Conservation (phyloP, 2,113 vertebrate genomes). For the Pseudorasbora parva region DNA sequence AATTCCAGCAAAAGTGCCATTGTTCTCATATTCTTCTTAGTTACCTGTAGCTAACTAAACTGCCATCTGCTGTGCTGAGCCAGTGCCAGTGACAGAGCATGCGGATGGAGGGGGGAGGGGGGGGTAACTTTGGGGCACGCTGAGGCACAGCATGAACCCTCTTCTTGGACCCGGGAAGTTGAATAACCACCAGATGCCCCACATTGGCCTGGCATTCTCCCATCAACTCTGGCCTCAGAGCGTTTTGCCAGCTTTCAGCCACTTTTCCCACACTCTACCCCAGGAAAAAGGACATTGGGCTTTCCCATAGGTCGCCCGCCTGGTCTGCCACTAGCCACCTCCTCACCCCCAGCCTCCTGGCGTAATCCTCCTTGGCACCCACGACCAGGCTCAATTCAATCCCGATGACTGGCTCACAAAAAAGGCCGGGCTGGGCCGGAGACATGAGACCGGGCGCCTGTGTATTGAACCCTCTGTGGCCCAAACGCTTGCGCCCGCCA, state of each 20-base stretch:
- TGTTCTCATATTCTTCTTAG: neutral
- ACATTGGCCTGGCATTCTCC: slow-evolving; percentile 52
- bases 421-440: slow-evolving; percentile 40
- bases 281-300: slow-evolving; percentile 52
- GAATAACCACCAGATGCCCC: slow-evolving; percentile 60
- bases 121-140: slow-evolving; percentile 49
- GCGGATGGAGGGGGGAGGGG: neutral
- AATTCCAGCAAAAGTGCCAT: neutral
- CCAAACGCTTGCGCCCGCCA: slow-evolving; percentile 18
- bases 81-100: slow-evolving; percentile 27
- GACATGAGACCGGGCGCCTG: slow-evolving; percentile 38
- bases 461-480: slow-evolving; percentile 43
- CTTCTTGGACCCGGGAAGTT: slow-evolving; percentile 45
- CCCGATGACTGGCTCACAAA: slow-evolving; percentile 54
- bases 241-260: slow-evolving; percentile 54
- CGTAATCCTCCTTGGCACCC: slow-evolving; percentile 59
- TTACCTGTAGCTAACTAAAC: slow-evolving; percentile 46
- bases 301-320: slow-evolving; percentile 56
- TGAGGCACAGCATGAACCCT: slow-evolving; percentile 45
- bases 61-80: slow-evolving; percentile 51
- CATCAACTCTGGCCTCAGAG: slow-evolving; percentile 50
- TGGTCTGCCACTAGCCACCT: slow-evolving; percentile 52
- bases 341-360: slow-evolving; percentile 51
- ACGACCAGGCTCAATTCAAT: slow-evolving; percentile 53
- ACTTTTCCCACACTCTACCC: slow-evolving; percentile 59